A percentile compares a stretch with the other conserved stretches of the same genome.
phyloP scores from a whole-genome alignment of 2,797 vertebrate genomes.

The Meda fulgida region DNA sequence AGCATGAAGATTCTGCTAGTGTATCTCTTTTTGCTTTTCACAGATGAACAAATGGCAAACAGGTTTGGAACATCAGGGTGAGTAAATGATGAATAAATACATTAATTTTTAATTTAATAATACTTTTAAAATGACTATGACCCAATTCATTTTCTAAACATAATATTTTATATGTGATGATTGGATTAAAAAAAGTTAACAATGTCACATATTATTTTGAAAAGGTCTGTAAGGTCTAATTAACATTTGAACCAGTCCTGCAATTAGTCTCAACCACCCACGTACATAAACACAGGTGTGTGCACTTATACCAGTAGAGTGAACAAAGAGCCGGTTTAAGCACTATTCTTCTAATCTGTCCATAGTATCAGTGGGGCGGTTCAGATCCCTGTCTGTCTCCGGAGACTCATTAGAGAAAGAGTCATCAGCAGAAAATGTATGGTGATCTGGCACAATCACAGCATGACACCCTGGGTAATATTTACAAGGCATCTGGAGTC shows the following conservation, averaged over 20 bases:
- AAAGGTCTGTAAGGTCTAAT: slow-evolving; percentile 25
- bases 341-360: slow-evolving; percentile 42
- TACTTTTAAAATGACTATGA: background rate
- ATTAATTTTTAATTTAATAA: background rate
- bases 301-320: background rate
- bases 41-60: background rate
- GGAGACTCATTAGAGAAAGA: slow-evolving; percentile 76
- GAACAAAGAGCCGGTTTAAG: slow-evolving; percentile 33
- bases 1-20: background rate
- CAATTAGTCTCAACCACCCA: slow-evolving; percentile 26
- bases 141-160: background rate
- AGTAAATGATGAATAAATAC: background rate
- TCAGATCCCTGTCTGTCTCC: slow-evolving; percentile 58
- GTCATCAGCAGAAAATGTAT: slow-evolving; percentile 70
- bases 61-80: background rate
- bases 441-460: slow-evolving; percentile 67
- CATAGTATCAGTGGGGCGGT: slow-evolving; percentile 28
- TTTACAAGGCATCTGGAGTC: slow-evolving; percentile 72
- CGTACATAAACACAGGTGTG: slow-evolving; percentile 41
- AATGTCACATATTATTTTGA: background rate
- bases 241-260: slow-evolving; percentile 17
- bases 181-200: background rate
- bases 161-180: background rate
- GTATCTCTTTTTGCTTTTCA: background rate
- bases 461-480: slow-evolving; percentile 71